Evolutionary conservation across 2,113 vertebrate species (phyloP), one percentile per base, ranked within the genome.

Genomic region (Mus musculus): DNA sequence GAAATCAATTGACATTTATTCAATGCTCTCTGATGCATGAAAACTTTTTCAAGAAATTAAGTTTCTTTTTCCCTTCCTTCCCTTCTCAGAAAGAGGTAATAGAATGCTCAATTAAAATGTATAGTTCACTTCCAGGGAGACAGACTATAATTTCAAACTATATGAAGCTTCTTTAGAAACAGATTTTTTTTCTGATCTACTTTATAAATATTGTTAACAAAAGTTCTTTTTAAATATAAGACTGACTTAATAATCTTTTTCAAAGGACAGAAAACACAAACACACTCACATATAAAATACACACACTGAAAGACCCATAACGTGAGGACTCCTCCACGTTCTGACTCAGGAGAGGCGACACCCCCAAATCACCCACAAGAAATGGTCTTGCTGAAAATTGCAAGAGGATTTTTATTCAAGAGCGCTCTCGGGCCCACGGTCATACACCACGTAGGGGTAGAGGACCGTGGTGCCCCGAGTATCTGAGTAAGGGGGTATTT

Each of bases 41-140:
- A 97, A 97, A 97, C 82, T 69, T 95, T 96, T 96, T 84, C 65
- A 92, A 96, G 90, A 98, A 96, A 97, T 97, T 92, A 67, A 96
- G 85, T 96, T 97, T 46, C 26, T 93, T 72, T 94, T 59, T 85
- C 9, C 10, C 26, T 56, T 78, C 46, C 39, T 78, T 59, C 42
- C 6, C 36, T 14, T 56, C 30, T 88, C 46, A 81, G 86, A 95
- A 90, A 20, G 17, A 36, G 77, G 16, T 88, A 94, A 76, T 88
- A 24, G 78, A 49, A 36, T 42, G 56, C 13, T 84, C 75, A 94
- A 26, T 94, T 90, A 96, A 96, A 95, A 82, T 77, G 4, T 93
- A 49, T 9, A 95, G 82, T 93, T 59, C 2, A 54, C 2, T 95
- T 95, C 71, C 33, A 80, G 17, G 69, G 78, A 54, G 28, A n/a